Conservation (phyloP, 2,113 vertebrate species). For the Agelaius tricolor region DNA sequence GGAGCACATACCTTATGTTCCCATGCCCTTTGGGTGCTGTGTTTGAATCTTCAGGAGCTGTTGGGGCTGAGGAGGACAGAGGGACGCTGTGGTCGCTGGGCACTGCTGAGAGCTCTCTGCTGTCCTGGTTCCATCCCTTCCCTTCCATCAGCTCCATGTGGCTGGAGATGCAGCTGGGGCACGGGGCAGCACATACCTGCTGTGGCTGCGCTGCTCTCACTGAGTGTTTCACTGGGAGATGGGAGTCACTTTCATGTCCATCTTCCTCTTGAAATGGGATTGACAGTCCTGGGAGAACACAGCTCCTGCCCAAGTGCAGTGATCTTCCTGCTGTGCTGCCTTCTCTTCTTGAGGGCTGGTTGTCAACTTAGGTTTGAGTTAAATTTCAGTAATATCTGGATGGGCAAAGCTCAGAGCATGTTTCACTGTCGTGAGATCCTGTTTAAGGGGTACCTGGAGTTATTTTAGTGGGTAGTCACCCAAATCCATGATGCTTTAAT, state of each 20-base stretch:
- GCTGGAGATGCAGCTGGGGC: background rate
- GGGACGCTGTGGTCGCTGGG: background rate
- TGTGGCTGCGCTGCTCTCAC: fast-evolving
- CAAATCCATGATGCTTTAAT: no score
- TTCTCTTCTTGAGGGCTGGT: background rate
- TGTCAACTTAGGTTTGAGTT: background rate
- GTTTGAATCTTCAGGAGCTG: background rate
- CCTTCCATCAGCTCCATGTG: background rate
- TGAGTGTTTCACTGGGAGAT: fast-evolving
- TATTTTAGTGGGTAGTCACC: no score
- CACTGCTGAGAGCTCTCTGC: background rate
- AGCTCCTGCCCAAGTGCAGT: background rate
- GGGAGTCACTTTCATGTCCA: background rate
- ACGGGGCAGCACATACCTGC: background rate
- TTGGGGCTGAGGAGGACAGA: background rate
- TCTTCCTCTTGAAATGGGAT: background rate
- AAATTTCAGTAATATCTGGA: background rate
- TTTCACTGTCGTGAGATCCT: no score
- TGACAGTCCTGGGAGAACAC: background rate
- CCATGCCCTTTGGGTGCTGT: background rate
- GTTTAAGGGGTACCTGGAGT: background rate
- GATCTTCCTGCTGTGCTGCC: background rate
- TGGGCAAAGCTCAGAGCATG: fast-evolving
- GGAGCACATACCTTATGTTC: background rate
- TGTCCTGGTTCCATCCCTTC: background rate